Evolutionary conservation across 2,113 vertebrate species (phyloP).

Genomic region (Petrocephalus zakoni): DNA sequence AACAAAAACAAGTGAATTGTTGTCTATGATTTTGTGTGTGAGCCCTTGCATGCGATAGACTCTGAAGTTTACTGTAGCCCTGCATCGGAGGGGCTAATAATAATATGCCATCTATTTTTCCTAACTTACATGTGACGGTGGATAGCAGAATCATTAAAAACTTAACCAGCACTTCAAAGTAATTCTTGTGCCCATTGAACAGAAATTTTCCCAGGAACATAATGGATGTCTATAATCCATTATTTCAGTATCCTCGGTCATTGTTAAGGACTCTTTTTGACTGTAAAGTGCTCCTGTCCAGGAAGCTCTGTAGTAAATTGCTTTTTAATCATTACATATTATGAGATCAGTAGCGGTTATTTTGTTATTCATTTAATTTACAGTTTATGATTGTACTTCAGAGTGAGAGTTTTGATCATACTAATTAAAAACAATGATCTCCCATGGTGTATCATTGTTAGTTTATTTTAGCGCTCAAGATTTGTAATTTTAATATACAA

Average conservation of each 20-base stretch:
- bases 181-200: neutral
- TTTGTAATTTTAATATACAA: constrained; percentile 10
- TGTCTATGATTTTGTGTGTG: neutral
- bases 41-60: neutral
- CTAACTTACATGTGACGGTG: neutral
- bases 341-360: neutral
- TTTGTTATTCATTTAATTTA: neutral
- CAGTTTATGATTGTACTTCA: neutral
- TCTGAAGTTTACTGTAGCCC: neutral
- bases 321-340: neutral
- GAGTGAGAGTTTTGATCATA: neutral
- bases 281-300: neutral
- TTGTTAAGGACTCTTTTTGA: neutral
- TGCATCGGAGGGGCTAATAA: neutral
- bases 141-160: neutral
- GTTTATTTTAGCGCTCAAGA: constrained; percentile 15
- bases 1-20: neutral
- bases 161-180: neutral
- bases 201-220: neutral
- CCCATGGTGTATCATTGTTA: neutral
- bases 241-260: neutral
- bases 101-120: neutral
- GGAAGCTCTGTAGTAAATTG: neutral
- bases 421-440: neutral
- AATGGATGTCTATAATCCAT: neutral